Base-by-base conservation (phyloP, 1,140 invertebrate species). In the Euura saliciscinereae region DNA sequence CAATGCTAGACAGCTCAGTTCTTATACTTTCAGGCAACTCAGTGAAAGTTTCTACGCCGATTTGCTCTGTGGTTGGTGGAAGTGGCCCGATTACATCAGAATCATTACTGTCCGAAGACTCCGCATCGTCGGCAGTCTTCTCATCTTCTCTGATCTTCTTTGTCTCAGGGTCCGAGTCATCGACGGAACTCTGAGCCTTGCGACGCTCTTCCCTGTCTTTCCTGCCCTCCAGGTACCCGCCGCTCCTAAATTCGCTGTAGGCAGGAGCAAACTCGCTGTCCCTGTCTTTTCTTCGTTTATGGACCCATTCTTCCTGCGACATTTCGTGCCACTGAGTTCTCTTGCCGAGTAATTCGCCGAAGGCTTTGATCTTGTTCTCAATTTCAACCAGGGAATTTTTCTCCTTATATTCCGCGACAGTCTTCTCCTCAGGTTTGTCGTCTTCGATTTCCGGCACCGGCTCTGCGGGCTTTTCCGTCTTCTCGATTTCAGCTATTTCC, bases 261-360 rank as follows among this genome's bases (percentile, higher is more conserved):
- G 74, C 65, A 3, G 92, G 92, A 2, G 92, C 93, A 84, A 95
- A 96, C 82, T 95, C 93, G 5, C 87, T 71, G 7, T 85, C 85
- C 72, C 94, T 89, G 78, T 93, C 90, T 73, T 87, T 84, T 70
- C 94, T 89, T 81, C 94, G 91, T 78, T 93, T 92, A 71, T 93
- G 88, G 8, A 94, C 90, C 92, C 94, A 96, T 86, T 95, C 92
- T 83, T 94, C 92, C 88, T 96, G 94, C 0, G 91, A 91, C 90
- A 95, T 92, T 44, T 82, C 79, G 45, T 83, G 78, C 82, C 82
- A 88, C n/a, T 73, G 71, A 43, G 80, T 82, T 43, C 79, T 79
- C 71, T 87, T 87, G 0, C 78, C 83, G 4, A 88, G 70, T 43
- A 86, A 72, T 74, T 86, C 80, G 46, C 77, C 84, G 77, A 86